Evolutionary conservation across 2,888 invertebrate species (phyloP).

Genomic region (Epinotia nisella): DNA sequence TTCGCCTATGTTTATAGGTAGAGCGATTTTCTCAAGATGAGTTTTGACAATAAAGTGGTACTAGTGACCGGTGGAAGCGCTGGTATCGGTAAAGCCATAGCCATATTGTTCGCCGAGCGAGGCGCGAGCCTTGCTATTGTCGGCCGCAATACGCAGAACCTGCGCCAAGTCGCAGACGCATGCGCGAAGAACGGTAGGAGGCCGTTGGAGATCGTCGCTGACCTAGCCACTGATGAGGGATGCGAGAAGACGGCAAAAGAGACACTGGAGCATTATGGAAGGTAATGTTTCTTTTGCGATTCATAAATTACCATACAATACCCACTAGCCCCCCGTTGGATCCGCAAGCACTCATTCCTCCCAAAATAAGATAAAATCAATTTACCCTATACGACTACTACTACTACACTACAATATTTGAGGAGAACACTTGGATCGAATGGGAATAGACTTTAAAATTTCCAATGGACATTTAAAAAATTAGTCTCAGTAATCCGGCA

Average conservation of each 20-base stretch:
- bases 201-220: slow-evolving; percentile 57
- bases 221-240: slow-evolving; percentile 61
- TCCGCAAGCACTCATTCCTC: no score
- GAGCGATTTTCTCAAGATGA: not conserved
- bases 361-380: no score
- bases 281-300: slow-evolving; percentile 45
- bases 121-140: slow-evolving; percentile 21
- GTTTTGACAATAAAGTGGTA: slow-evolving; percentile 23
- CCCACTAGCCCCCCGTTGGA: no score
- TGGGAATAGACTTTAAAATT: no score
- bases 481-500: no score
- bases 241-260: slow-evolving; percentile 56
- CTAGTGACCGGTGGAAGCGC: slow-evolving; percentile 24
- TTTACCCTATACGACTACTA: no score
- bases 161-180: slow-evolving; percentile 25
- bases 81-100: slow-evolving; percentile 23
- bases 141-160: slow-evolving; percentile 18
- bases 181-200: slow-evolving; percentile 21
- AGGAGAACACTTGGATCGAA: no score
- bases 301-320: no score
- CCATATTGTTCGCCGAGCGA: slow-evolving; percentile 14
- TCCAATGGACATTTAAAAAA: no score
- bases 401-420: no score
- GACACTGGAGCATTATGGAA: slow-evolving; percentile 56
- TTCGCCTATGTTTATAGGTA: not conserved